Evolutionary conservation across 2,888 invertebrate species (phyloP), one percentile per base, ranked within the genome.

Genomic region (Girardia tigrina): DNA sequence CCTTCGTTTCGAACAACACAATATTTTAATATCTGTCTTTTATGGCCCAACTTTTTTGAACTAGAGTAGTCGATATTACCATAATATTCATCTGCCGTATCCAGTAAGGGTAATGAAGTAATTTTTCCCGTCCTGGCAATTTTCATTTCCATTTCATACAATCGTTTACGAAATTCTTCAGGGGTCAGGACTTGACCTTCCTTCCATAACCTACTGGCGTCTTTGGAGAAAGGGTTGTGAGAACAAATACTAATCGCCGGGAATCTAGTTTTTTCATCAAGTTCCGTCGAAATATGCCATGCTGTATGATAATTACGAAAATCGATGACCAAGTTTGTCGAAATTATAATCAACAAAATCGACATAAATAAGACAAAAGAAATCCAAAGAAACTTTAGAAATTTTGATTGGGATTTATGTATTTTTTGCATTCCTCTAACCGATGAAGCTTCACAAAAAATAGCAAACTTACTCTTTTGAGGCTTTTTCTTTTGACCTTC

Each of bases 401-500:
- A 76, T 23, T 26, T 23, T 12, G 76, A 70, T n/a, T 36, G 27
- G 23, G 76, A 8, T 27, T 76, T 76, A 29, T 26, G 42, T 16
- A 76, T 76, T 28, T 76, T 76, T 36, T 76, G 76, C 74, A 76
- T 76, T 14, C 76, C 76, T 23, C 76, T 28, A 4, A 76, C 75
- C 0, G 76, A 76, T 14, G 76, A 76, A 6, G 26, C 36, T 29
- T 76, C 76, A 27, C 76, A 76, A 14, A 76, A 76, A n/a, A 76
- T 42, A 6, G 12, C 36, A 28, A 76, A 56, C 28, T 69, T 76
- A 42, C 76, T 74, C 14, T 26, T 26, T 26, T 29, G 4, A 4
- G 56, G n/a, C 23, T 4, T 56, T 20, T 20, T 4, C 20, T 56
- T 56, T 56, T 4, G 56, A 4, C 23, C 56, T 12, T 56, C 20